Conservation (phyloP, 2,113 vertebrate species). For the Acrocephalus kingi region DNA sequence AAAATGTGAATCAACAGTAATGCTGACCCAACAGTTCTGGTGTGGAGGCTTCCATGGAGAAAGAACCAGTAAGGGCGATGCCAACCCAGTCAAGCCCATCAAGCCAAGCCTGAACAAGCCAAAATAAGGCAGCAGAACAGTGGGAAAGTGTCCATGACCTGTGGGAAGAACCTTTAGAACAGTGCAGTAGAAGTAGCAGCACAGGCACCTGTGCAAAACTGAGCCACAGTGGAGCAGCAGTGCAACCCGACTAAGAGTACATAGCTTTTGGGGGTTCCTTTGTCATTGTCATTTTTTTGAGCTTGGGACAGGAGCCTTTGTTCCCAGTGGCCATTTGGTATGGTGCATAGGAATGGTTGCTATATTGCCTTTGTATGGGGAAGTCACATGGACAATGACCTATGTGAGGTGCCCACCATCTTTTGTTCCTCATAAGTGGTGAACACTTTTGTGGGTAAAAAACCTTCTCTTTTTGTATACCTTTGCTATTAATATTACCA, state of each 20-base stretch:
- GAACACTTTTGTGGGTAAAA: not conserved
- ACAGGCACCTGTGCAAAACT: fast-evolving
- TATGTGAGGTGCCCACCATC: fast-evolving
- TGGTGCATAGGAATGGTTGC: fast-evolving
- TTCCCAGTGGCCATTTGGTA: not conserved
- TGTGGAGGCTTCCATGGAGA: fast-evolving
- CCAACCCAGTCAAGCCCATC: not conserved
- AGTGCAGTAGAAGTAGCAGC: not conserved
- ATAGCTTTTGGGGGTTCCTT: not conserved
- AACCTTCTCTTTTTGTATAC: not conserved
- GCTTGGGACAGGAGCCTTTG: not conserved
- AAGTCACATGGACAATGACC: fast-evolving
- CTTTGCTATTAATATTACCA: not conserved
- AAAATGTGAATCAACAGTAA: not conserved
- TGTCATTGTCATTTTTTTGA: not conserved
- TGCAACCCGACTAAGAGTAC: not conserved
- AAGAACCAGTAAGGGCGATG: not conserved
- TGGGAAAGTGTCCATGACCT: not conserved
- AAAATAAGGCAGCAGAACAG: not conserved
- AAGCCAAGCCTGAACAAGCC: not conserved
- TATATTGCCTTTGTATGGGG: not conserved
- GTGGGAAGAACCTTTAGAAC: not conserved
- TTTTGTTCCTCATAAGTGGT: not conserved
- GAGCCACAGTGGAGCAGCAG: not conserved
- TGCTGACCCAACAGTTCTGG: not conserved